Percentiles rank a stretch among this genome's conserved stretches.
These are phyloP conservation scores for Heliothis virescens DNA, from an alignment of 1,140 invertebrate species.

Conservation along the genomic window DNA sequence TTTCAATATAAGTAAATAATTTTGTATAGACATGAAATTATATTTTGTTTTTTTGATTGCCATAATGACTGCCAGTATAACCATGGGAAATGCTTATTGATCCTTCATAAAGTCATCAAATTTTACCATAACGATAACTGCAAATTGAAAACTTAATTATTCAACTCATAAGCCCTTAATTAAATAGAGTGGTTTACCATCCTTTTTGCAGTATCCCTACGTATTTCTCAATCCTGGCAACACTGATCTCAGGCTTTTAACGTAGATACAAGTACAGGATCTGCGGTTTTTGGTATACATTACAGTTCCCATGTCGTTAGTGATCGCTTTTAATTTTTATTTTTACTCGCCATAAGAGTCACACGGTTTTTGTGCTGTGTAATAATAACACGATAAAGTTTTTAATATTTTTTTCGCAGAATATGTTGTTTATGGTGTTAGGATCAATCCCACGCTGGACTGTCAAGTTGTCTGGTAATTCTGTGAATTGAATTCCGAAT, in stretches of 20 bases:
- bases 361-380: slow-evolving; percentile 42
- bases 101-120: too few relatives aligned
- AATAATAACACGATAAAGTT: slow-evolving; percentile 1
- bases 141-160: too few relatives aligned
- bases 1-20: too few relatives aligned
- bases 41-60: too few relatives aligned
- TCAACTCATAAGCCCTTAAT: too few relatives aligned
- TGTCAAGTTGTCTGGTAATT: neutral
- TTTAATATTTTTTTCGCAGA: slow-evolving; percentile 18
- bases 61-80: too few relatives aligned
- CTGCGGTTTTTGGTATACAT: slow-evolving; percentile 72
- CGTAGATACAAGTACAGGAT: slow-evolving; percentile 50
- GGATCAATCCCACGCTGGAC: neutral
- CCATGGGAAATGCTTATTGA: too few relatives aligned
- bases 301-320: slow-evolving; percentile 70
- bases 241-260: slow-evolving; percentile 43
- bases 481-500: slow-evolving; percentile 14
- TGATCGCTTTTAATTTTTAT: slow-evolving; percentile 42
- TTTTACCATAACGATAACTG: too few relatives aligned
- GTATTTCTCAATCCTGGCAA: slow-evolving; percentile 16
- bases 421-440: neutral
- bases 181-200: too few relatives aligned
- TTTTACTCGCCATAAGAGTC: slow-evolving; percentile 15
- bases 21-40: too few relatives aligned
- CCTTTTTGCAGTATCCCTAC: too few relatives aligned